Base-by-base conservation (phyloP, 2,797 vertebrate genomes). In the Poecilia wingei region DNA sequence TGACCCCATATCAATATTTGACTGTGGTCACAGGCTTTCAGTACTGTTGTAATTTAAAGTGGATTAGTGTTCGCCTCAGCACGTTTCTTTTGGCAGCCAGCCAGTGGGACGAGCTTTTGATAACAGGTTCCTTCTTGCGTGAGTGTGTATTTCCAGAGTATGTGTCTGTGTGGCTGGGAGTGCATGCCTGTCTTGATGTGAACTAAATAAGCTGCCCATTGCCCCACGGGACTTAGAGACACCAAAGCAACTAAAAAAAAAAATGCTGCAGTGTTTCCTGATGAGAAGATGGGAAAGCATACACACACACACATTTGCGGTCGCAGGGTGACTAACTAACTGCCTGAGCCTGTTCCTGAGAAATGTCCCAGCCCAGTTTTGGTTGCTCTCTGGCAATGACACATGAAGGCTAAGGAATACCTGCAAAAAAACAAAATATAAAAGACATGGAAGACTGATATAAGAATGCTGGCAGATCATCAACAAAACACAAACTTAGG, bases 1-100 rank as follows among this genome's bases (percentile, higher is more conserved):
- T 94, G 93, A 95, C 93, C 88, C 89, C 92, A 87, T 95, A 94
- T 96, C 94, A 94, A 95, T 95, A 94, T 94, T 93, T 94, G 94
- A 91, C 94, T 91, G 91, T 94, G 91, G 94, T 92, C 91, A 88
- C 92, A 91, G 92, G 92, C 94, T 94, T 93, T 93, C 92, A 93
- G 95, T 93, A 91, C 91, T 81, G 91, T 91, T 91, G 95, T 94
- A 93, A 94, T 92, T 94, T 94, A 95, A 93, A 94, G 93, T 94
- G 93, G 95, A 95, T 95, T 94, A 95, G 93, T 91, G 90, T 93
- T 94, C 90, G 94, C 91, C 94, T 94, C 93, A 92, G 95, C 94
- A 95, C 93, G 95, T 95, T 94, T 85, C 88, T 91, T 93, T 92
- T 96, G 96, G 95, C 95, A 87, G 81, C 74, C 80, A 59, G 94